Base-by-base conservation (phyloP, 2,797 vertebrate species). In the Vireo griseus region DNA sequence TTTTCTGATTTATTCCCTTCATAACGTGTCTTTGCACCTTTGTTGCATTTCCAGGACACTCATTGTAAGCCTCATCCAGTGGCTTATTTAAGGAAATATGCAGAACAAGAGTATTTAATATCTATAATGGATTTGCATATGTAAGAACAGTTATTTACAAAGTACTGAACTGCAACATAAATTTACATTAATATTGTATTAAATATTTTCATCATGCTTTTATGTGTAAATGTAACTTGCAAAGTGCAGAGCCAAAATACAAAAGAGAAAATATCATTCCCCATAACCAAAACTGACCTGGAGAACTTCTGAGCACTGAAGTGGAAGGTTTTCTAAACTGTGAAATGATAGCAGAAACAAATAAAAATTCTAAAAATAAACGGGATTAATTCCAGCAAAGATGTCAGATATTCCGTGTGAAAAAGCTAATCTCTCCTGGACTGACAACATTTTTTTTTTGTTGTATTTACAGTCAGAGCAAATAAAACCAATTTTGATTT, bases 401-500 rank as follows among this genome's bases (percentile, higher is more conserved):
- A 61, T 87, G 62, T 68, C 81, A 97, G 55, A 75, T 47, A 89
- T 76, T 95, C 52, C 93, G 9, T 71, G 50, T 40, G 31, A 91
- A 86, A 90, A 82, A 91, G 26, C 28, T 95, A 89, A 97, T 95
- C 65, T 95, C 48, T 77, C 40, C 31, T 82, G 54, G 15, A 88
- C 42, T 87, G 57, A 89, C 83, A 94, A 78, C 31, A 75, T 33
- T 90, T 96, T 92, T 92, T 86, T 48, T 85, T 95, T 82, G 68
- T 16, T 63, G 35, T 65, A 94, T 94, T 96, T 97, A 85, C 12
- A 93, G 78, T 92, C 75, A 94, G 50, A 91, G 21, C 12, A 96
- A 94, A 95, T 92, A 92, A 95, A 96, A 95, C 47, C 12, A 94
- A 79, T 89, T 96, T 91, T 16, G 6, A 82, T 95, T 96, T 95